Evolutionary conservation across 1,140 invertebrate genomes (phyloP), one percentile per base, ranked within the genome.

Genomic region (Pseudomyrmex flavicornis): DNA sequence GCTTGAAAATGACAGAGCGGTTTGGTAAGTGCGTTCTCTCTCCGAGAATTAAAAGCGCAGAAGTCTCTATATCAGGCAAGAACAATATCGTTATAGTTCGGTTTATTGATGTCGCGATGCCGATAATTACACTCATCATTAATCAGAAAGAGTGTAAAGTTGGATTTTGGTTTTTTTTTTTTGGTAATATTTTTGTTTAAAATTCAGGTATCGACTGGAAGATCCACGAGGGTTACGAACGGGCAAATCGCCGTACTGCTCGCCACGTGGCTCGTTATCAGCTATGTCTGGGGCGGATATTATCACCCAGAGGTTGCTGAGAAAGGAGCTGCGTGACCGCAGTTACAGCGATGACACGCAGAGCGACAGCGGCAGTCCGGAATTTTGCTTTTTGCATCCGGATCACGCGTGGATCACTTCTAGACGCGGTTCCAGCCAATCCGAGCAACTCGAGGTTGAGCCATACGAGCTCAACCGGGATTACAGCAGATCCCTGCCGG

Each of bases 381-480:
- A 94, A 73, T 92, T 93, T 0, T 96, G 96, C 63, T 95, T 97
- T 77, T 94, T 98, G 12, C 97, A 98, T 94, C 97, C 97, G 0
- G 97, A 98, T 93, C 96, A 97, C 91, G 97, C 97, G 0, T 98
- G 96, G 95, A 95, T 96, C 44, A 95, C 94, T 62, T 97, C 97
- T 0, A 94, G 97, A 70, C 95, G 97, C 52, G 97, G 97, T 26
- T 98, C 97, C 12, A 97, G 97, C 46, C 97, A 98, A 90, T 98
- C 97, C 0, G 97, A 98, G 89, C 97, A 97, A 66, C 94, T 98
- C 22, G 97, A 98, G 92, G 96, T 97, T 35, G 97, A 98, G 91
- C 97, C 97, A 0, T 98, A 98, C 91, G 97, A 98, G 93, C 95
- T 98, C 17, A 97, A 95, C 70, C 97, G 97, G 92, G 97, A 98